phyloP scores from a whole-genome alignment of 2,888 invertebrate genomes.

The Stratiomys singularior region DNA sequence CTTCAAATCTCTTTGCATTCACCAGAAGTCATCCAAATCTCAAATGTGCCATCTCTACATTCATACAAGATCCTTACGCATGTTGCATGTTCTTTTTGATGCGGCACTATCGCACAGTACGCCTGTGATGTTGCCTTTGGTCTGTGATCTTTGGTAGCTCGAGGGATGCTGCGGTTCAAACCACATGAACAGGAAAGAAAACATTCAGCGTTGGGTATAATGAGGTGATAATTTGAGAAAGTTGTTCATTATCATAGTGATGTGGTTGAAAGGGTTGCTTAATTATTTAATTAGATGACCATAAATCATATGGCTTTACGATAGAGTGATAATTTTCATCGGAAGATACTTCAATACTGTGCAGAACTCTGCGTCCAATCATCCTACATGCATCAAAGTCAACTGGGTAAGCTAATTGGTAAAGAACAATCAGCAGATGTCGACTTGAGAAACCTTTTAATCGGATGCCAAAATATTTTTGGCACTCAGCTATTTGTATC shows the following conservation, averaged over 20 bases:
- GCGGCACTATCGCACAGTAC: conserved; percentile 3
- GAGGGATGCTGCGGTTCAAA: background rate
- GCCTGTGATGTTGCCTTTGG: background rate
- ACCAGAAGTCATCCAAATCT: background rate
- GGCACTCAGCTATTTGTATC: background rate
- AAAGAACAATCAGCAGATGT: too few relatives aligned
- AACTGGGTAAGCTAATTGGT: too few relatives aligned
- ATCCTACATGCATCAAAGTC: too few relatives aligned
- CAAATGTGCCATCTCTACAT: background rate
- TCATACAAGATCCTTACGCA: background rate
- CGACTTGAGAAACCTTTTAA: too few relatives aligned
- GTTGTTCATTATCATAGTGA: background rate
- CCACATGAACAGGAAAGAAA: background rate
- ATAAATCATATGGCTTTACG: background rate
- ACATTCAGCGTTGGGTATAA: conserved; percentile 17
- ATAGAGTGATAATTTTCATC: background rate
- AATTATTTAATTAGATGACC: background rate
- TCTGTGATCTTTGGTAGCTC: background rate
- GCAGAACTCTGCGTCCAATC: too few relatives aligned
- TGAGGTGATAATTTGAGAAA: conserved; percentile 40
- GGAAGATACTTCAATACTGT: too few relatives aligned
- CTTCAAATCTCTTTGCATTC: background rate
- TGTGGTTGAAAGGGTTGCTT: background rate
- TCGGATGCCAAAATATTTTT: background rate
- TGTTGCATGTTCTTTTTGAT: background rate